Base-by-base conservation (phyloP, 1,140 invertebrate species). In the Drosophila santomea region DNA sequence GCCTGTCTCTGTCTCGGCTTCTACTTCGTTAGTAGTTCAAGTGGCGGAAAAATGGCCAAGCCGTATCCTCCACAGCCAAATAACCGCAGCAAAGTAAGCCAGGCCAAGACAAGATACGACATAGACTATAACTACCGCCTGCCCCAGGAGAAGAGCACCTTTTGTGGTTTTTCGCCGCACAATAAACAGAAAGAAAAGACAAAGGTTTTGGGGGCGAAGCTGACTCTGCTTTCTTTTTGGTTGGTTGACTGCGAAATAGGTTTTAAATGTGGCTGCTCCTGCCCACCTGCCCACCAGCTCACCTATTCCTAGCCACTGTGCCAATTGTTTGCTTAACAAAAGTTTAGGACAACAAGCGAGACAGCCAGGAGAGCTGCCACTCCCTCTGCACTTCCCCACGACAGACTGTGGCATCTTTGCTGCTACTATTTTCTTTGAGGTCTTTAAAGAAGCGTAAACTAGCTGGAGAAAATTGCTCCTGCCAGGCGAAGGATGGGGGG, bases 311-410 rank as follows among this genome's bases (percentile, higher is more conserved):
- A 69, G 81, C 81, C 64, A 74, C 86, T 83, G 77, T 86, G 73
- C 81, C 81, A 91, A 86, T 91, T 91, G 89, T 91, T 91, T 91
- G 90, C 75, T 91, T 91, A 91, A 90, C 89, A 91, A 91, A 91
- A 91, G 84, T 91, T 91, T 85, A 85, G 85, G 73, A 75, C 74
- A 75, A 80, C 74, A 66, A 62, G 54, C 55, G 59, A 74, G 52
- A 45, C 48, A 38, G 48, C 25, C 43, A 20, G 43, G 3, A 45
- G 43, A 47, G 20, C 20, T 25, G 1, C 57, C 11, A 3, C 2
- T 2, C 7, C 35, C 15, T 41, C 25, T 14, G 20, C 14, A 20
- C 20, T 20, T 20, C 14, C 45, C 32, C 12, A 23, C 38, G 4
- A 3, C n/a, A 17, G 15, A 20, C 7, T 5, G 25, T 23, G 64